phyloP scores from a whole-genome alignment of 2,888 invertebrate genomes.

The Cheilosia scutellata region DNA sequence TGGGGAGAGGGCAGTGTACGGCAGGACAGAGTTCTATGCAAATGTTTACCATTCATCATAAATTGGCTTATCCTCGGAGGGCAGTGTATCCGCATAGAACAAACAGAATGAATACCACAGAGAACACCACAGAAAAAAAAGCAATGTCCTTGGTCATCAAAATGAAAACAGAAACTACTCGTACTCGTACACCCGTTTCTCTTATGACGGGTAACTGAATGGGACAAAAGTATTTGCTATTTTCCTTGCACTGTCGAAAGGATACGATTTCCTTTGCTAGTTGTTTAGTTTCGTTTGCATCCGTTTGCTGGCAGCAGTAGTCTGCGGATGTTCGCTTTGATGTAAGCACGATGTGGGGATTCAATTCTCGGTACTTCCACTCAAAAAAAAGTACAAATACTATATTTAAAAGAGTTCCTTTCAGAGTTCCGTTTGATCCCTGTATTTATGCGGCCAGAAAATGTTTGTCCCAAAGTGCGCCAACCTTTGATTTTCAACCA shows the following conservation, averaged over 20 bases:
- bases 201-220: conserved; percentile 1
- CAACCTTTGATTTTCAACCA: conserved; percentile 29
- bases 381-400: conserved; percentile 1
- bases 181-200: conserved; percentile 9
- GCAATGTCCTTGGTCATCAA: conserved; percentile 28
- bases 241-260: conserved; percentile 2
- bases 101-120: conserved; percentile 28
- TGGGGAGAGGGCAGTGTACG: background rate
- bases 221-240: conserved; percentile 33
- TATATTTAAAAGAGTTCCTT: background rate
- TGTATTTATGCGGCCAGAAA: conserved; percentile 1
- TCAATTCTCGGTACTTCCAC: conserved; percentile 25
- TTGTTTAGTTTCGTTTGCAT: conserved; percentile 55
- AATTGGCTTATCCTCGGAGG: conserved; percentile 48
- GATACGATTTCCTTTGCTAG: conserved; percentile 51
- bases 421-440: background rate
- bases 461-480: conserved; percentile 1
- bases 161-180: conserved; percentile 28
- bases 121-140: conserved; percentile 17
- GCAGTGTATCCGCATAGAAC: conserved; percentile 18
- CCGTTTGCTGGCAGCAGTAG: conserved; percentile 9
- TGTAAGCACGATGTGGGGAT: conserved; percentile 20
- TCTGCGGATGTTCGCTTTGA: conserved; percentile 35
- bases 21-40: conserved; percentile 16
- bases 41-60: conserved; percentile 64